phyloP scores from a whole-genome alignment of 2,113 vertebrate genomes.

The Heteronetta atricapilla region DNA sequence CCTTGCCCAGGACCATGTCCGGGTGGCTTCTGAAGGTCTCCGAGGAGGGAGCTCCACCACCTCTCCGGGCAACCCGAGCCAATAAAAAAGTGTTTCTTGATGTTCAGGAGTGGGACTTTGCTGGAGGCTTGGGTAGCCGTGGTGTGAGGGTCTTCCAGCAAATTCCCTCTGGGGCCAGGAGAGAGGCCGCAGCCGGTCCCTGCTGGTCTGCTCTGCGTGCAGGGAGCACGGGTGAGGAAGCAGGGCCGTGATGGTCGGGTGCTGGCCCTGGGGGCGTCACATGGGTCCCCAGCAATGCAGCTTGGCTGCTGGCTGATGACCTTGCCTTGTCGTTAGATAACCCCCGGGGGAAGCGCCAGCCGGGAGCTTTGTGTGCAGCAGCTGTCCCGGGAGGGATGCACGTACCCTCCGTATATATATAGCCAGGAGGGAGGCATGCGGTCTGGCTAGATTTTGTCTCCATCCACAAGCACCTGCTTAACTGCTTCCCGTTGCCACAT shows the following conservation, averaged over 20 bases:
- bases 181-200: neutral
- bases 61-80: neutral
- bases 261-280: fast-evolving
- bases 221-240: neutral
- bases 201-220: neutral
- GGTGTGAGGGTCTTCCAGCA: neutral
- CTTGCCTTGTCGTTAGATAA: neutral
- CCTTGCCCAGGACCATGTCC: neutral
- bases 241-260: neutral
- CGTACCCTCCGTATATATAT: neutral
- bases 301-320: neutral
- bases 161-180: neutral
- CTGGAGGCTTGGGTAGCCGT: neutral
- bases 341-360: neutral
- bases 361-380: fast-evolving
- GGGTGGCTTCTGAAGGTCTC: neutral
- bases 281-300: fast-evolving
- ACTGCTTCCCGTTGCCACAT: neutral
- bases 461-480: neutral
- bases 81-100: too few relatives aligned
- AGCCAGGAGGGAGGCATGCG: neutral
- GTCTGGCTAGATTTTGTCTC: neutral
- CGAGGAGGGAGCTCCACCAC: neutral
- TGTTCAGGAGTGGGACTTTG: neutral
- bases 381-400: neutral